phyloP scores from a whole-genome alignment of 2,797 vertebrate species.

The Peromyscus attwateri region DNA sequence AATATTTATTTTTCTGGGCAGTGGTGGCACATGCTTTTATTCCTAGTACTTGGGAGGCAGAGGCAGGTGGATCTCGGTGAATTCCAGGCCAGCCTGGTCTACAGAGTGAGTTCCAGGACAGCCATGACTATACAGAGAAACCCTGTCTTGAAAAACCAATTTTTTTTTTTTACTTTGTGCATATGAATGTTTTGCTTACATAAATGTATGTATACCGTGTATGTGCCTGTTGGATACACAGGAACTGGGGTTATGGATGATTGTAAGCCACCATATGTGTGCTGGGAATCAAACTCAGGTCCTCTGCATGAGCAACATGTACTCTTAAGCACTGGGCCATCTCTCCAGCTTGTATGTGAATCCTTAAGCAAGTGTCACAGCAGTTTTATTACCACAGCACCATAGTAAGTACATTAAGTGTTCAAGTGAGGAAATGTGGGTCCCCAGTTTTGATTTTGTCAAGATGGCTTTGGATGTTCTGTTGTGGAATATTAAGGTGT shows the following conservation, averaged over 20 bases:
- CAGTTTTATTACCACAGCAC: neutral
- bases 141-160: too few species aligned
- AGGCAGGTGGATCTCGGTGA: too few species aligned
- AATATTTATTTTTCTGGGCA: too few species aligned
- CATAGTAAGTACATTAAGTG: neutral
- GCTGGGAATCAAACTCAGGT: neutral
- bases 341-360: neutral
- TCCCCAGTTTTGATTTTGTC: neutral
- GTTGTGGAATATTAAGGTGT: too few species aligned
- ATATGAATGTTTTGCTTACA: neutral
- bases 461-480: neutral
- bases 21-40: too few species aligned
- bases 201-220: neutral
- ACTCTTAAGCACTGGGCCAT: too few species aligned
- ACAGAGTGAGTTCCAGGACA: too few species aligned
- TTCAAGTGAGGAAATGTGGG: neutral
- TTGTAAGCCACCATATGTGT: neutral
- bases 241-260: neutral
- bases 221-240: neutral
- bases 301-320: too few species aligned
- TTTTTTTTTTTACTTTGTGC: neutral
- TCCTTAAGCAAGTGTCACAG: neutral
- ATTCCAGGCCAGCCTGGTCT: too few species aligned
- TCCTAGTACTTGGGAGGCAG: too few species aligned
- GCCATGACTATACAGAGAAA: too few species aligned